Percentiles rank a stretch among this genome's conserved stretches.
phyloP scores from a whole-genome alignment of 2,113 vertebrate species.

The Petrocephalus microphthalmus region DNA sequence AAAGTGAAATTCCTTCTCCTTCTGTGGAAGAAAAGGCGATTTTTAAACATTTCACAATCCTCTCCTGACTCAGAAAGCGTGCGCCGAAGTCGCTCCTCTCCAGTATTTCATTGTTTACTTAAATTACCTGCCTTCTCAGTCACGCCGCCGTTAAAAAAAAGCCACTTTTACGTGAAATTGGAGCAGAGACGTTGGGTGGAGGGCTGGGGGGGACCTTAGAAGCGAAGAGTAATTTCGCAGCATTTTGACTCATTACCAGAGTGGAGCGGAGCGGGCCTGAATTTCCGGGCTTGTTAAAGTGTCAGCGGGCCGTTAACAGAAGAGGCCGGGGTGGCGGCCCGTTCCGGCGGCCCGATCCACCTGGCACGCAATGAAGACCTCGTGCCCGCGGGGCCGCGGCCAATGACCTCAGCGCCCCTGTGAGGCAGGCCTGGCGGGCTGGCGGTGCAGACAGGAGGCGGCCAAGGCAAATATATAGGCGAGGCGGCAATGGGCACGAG shows the following conservation, averaged over 20 bases:
- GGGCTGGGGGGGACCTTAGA: background rate
- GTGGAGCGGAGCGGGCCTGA: constrained; percentile 25
- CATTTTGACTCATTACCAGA: constrained; percentile 34
- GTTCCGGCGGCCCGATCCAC: constrained; percentile 42
- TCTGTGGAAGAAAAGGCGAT: background rate
- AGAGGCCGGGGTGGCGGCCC: constrained; percentile 31
- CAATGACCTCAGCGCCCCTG: constrained; percentile 53
- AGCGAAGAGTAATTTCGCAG: background rate
- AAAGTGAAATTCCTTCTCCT: background rate
- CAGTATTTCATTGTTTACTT: constrained; percentile 1
- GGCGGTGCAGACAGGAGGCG: constrained; percentile 21
- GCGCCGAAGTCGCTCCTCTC: background rate
- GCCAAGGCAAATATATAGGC: constrained; percentile 47
- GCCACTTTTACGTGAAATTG: constrained; percentile 18
- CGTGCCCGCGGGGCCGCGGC: constrained; percentile 32
- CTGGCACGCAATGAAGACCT: constrained; percentile 43
- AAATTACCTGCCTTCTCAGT: background rate
- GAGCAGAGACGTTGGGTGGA: background rate
- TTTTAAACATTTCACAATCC: background rate
- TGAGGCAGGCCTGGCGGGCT: constrained; percentile 29
- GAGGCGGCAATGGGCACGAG: background rate
- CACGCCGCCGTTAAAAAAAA: background rate
- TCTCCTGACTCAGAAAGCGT: background rate
- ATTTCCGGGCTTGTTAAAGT: constrained; percentile 51
- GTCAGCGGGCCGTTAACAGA: constrained; percentile 55